Evolutionary conservation across 2,888 invertebrate species (phyloP).

Genomic region (Hypena proboscidalis): DNA sequence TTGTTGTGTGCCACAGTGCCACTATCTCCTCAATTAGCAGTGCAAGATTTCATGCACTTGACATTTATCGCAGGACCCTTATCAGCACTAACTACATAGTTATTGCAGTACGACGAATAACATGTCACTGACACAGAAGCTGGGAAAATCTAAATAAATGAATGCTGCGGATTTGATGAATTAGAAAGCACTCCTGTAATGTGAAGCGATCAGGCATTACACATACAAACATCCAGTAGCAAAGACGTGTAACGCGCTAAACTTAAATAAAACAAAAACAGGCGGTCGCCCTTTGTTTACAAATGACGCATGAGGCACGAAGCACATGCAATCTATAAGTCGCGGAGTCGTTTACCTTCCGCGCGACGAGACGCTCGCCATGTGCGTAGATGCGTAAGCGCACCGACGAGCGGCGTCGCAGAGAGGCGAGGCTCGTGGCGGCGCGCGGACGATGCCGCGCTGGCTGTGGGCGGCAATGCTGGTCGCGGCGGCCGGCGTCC

Average conservation of each 20-base stretch:
- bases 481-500: conserved; percentile 55
- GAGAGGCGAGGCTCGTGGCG: conserved; percentile 71
- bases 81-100: conserved; percentile 35
- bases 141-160: conserved; percentile 16
- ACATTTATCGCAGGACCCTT: conserved; percentile 47
- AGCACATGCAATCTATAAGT: conserved; percentile 77
- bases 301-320: conserved; percentile 78
- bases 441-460: conserved; percentile 79
- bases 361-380: conserved; percentile 79
- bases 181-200: too few species aligned
- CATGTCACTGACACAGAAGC: conserved; percentile 23
- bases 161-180: too few species aligned
- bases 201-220: conserved; percentile 15
- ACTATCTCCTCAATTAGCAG: conserved; percentile 40
- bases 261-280: conserved; percentile 71
- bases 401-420: conserved; percentile 60
- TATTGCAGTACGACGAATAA: conserved; percentile 27
- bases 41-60: conserved; percentile 54
- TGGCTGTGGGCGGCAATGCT: conserved; percentile 73
- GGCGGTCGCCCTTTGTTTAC: conserved; percentile 82
- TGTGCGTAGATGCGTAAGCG: conserved; percentile 81
- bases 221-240: conserved; percentile 11
- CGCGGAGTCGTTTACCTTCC: conserved; percentile 83
- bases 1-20: conserved; percentile 13
- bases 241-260: conserved; percentile 55